phyloP scores from a whole-genome alignment of 2,113 vertebrate species.

The Sciurus niger region DNA sequence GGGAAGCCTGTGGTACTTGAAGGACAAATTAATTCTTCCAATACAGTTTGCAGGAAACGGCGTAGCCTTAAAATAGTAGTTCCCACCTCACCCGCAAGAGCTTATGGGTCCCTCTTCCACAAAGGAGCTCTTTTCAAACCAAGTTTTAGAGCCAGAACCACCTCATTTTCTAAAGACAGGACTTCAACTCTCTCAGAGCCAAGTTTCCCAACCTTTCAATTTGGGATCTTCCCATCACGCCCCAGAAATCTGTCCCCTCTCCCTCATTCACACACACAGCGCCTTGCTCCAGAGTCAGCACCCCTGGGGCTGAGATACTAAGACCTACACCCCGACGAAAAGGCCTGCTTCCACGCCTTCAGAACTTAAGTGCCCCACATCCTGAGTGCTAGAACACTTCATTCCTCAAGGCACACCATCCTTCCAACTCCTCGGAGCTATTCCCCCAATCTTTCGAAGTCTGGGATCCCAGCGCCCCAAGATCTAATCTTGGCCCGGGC shows the following conservation, averaged over 20 bases:
- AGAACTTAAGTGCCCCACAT: neutral
- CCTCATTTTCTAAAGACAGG: neutral
- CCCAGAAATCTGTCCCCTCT: neutral
- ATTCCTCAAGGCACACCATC: neutral
- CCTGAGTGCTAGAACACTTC: neutral
- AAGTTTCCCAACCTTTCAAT: neutral
- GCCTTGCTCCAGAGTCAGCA: neutral
- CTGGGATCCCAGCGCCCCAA: neutral
- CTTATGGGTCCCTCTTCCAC: neutral
- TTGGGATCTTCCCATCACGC: neutral
- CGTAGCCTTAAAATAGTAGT: neutral
- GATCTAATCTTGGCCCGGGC: neutral
- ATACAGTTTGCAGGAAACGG: neutral
- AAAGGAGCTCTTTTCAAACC: slow-evolving; percentile 28
- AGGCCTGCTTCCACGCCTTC: neutral
- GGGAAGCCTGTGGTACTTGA: neutral
- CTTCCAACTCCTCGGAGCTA: slow-evolving; percentile 22
- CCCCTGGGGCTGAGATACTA: neutral
- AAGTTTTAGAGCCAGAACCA: neutral
- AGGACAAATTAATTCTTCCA: slow-evolving; percentile 23
- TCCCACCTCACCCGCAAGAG: neutral
- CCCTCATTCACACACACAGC: neutral
- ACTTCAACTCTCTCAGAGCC: neutral
- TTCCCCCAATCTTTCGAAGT: neutral
- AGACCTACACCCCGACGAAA: neutral